Conservation (phyloP, 2,888 invertebrate genomes). For the Tenthredo scrophulariae region DNA sequence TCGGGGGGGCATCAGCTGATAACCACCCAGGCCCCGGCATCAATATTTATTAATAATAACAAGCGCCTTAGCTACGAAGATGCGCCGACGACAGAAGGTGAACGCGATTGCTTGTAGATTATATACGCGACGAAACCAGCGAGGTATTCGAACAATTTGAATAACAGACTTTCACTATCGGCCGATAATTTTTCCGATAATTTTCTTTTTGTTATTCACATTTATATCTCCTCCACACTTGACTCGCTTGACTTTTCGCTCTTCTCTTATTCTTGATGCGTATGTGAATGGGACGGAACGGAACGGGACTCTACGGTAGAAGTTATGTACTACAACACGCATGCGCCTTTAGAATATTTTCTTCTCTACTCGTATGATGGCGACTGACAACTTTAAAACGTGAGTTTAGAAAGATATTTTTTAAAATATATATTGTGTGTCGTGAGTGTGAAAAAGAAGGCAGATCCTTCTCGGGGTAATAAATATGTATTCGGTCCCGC, state of each 20-base stretch:
- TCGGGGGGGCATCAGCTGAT: conserved; percentile 44
- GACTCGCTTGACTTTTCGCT: background rate
- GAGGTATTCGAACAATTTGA: background rate
- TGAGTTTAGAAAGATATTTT: conserved; percentile 72
- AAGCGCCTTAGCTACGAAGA: background rate
- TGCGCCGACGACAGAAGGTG: background rate
- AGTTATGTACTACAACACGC: conserved; percentile 66
- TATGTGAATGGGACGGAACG: conserved; percentile 17
- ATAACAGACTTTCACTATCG: background rate
- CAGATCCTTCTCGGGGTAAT: conserved; percentile 53
- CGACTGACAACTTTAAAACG: conserved; percentile 77
- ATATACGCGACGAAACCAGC: background rate
- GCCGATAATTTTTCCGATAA: background rate
- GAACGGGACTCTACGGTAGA: conserved; percentile 39
- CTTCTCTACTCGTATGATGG: conserved; percentile 67
- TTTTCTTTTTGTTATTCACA: background rate
- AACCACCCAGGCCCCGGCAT: conserved; percentile 23
- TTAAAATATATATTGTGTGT: conserved; percentile 58
- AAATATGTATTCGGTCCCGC: background rate
- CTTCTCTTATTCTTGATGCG: background rate
- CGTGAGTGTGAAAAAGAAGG: conserved; percentile 61
- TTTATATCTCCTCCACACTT: background rate
- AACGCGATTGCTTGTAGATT: background rate
- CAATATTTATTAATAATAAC: conserved; percentile 17
- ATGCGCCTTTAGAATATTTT: conserved; percentile 66